Conservation (phyloP, 2,888 invertebrate genomes). For the Protonemura montana region DNA sequence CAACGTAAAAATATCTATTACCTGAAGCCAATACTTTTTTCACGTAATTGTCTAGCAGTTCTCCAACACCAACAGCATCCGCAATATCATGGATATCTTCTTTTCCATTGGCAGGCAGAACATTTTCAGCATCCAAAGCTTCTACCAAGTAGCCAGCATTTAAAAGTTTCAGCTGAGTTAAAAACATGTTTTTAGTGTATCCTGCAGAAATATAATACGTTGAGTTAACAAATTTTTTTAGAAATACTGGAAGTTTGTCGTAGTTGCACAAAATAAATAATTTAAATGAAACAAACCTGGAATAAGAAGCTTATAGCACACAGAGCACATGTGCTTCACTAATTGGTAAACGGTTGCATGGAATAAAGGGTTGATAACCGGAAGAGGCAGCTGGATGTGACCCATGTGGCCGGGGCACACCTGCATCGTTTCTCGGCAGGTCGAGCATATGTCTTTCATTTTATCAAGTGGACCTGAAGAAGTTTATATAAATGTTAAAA, state of each 20-base stretch:
- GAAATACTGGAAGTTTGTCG: not conserved
- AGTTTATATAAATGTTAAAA: not conserved
- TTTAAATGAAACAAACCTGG: constrained; percentile 53
- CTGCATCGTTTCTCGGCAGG: constrained; percentile 73
- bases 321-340: constrained; percentile 73
- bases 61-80: constrained; percentile 52
- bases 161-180: constrained; percentile 74
- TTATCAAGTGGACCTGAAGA: constrained; percentile 67
- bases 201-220: constrained; percentile 44
- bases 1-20: not conserved
- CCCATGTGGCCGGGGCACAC: constrained; percentile 94
- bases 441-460: constrained; percentile 75
- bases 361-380: constrained; percentile 91
- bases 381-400: constrained; percentile 87
- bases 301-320: constrained; percentile 75
- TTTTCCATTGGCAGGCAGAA: constrained; percentile 54
- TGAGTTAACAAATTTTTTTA: no score
- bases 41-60: not conserved
- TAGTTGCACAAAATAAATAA: constrained; percentile 57
- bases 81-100: constrained; percentile 61
- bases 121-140: constrained; percentile 71
- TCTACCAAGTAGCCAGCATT: constrained; percentile 77
- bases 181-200: constrained; percentile 64
- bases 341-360: constrained; percentile 75
- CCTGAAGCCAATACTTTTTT: not conserved